Base-by-base conservation (phyloP, 2,797 vertebrate genomes). In the Distichodus sexfasciatus region DNA sequence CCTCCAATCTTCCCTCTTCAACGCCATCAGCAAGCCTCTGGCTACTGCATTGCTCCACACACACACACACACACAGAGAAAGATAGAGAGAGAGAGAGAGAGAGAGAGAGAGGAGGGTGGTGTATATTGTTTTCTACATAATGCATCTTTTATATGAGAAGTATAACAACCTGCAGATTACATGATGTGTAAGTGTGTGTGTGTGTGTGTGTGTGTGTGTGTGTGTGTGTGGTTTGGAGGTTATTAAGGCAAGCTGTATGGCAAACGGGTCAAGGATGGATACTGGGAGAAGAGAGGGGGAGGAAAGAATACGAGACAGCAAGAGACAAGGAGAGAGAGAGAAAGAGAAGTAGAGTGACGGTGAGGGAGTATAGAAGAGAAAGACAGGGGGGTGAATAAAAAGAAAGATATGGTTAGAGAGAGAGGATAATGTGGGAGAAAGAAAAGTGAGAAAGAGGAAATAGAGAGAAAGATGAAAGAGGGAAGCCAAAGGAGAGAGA, bases 11-110 rank as follows among this genome's bases (percentile, higher is more conserved):
- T 53, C 35, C 57, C 59, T 35, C 15, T 55, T 15, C 55, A 69
- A 15, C 33, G 50, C 72, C 72, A 33, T 48, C 57, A 63, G 72
- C 65, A 40, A 24, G 33, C 72, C 72, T 69, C 58, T 63, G 65
- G 71, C 72, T 69, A 66, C 72, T 69, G 58, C 62, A 69, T 35
- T 26, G 53, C 72, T 74, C 50, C n/a, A 58, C 59, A 61, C n/a
- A n/a, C n/a, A n/a, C n/a, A n/a, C n/a, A n/a, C n/a, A n/a, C n/a
- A n/a, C n/a, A n/a, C n/a, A n/a, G n/a, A n/a, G n/a, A 50, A 69
- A 66, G 43, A 58, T 29, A 19, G 28, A 28, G 50, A 54, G 2
- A 24, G 24, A 26, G 35, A 24, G 36, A 12, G 33, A n/a, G 40
- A 59, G 36, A 40, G 57, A 31, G 58, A 61, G n/a, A 44, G 38